Base-by-base conservation (phyloP, 2,888 invertebrate species). In the Linnaemya tessellans region DNA sequence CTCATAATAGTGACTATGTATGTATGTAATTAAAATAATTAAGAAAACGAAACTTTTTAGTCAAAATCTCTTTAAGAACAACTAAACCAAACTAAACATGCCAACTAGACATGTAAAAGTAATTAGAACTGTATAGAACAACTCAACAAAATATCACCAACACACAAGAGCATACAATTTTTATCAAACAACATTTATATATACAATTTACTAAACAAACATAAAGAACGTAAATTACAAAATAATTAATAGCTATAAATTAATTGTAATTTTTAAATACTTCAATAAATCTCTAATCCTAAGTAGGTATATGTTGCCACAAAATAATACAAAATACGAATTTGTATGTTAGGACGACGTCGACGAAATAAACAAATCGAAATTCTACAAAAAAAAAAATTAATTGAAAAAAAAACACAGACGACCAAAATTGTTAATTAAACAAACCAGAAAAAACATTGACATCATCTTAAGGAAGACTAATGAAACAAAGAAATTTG, bases 201-300 rank as follows among this genome's bases (percentile, higher is more conserved):
- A 64, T 70, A 75, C 30, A 30, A 30, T 64, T 64, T 41, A 58
- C 4, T 11, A 8, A 71, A 54, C 35, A 35, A 49, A 58, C 11
- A 41, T 13, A 70, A 60, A 79, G 73, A 84, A 46, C 68, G 73
- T 84, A 77, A 80, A 73, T 74, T 65, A 80, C 35, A 35, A 64
- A 79, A 65, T 18, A 67, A 41, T 25, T 11, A 41, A 15, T 38
- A 56, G 64, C 41, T 64, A 64, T 79, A 75, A 75, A 35, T 46
- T 85, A 82, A 85, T 79, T 85, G 82, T 85, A 85, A 82, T 80
- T 85, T 85, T 85, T 82, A 85, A 85, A 71, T 85, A 85, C 71
- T 82, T 82, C 71, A 71, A 73, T 67, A 78, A 77, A 78, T 83
- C 60, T 51, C 51, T 62, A 73, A 38, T 30, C 54, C 38, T 81